Evolutionary conservation across 2,113 vertebrate genomes (phyloP), one percentile per base, ranked within the genome.

Genomic region (Eulacestoma nigropectus): DNA sequence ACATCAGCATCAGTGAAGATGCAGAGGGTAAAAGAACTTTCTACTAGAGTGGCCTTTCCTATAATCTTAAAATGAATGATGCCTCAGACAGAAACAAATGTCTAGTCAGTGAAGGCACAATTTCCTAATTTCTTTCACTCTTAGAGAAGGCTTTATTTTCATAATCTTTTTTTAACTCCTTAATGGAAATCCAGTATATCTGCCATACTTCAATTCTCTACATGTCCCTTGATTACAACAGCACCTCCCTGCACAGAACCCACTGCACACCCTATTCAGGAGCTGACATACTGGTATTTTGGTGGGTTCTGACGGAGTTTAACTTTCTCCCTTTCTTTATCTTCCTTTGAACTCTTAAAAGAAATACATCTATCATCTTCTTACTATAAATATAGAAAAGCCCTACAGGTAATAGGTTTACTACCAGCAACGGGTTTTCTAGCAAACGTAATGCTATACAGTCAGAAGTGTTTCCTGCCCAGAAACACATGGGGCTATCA

Each of bases 401-500:
- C 5, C 55, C 64, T 37, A 29, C 11, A 57, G 33, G 37, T 63
- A 77, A 49, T 6, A 42, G 5, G 4, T 5, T 87, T 63, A 44
- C 37, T 87, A 17, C 18, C 27, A 59, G 55, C 32, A 57, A 12
- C 3, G 9, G 16, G 9, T 89, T 77, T 90, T 55, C 59, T 30
- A 55, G 53, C 9, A 44, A 72, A 25, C 2, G 0, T 16, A 29
- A 20, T 23, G 46, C 16, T 79, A 1, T 11, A 5, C 13, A 11
- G 25, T 50, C 80, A 91, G 67, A 33, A 67, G 12, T 39, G 32
- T 72, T 69, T 89, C 65, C 44, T 57, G 19, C 21, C 44, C 4
- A 7, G 68, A 87, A 37, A 13, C 49, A 30, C 0, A 0, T 2
- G 1, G 27, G 27, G 4, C 7, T 68, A 5, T 16, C 23, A 6